Conservation (phyloP, 2,888 invertebrate species). For the Sarcophaga rosellei region DNA sequence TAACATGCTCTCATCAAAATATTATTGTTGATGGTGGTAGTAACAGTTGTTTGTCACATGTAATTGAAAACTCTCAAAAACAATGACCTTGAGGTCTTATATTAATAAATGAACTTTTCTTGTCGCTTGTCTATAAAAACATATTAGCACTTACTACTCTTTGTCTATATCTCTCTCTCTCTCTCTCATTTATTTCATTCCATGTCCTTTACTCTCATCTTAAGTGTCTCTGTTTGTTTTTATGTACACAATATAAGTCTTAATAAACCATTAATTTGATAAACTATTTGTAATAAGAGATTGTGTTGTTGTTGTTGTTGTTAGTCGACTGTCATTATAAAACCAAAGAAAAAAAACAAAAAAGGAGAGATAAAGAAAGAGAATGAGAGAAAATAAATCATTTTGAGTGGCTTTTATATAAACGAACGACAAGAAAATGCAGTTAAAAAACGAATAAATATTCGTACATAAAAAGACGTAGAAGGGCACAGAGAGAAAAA, state of each 20-base stretch:
- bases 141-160: not conserved
- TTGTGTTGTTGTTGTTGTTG: not conserved
- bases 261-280: conserved; percentile 39
- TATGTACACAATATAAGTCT: not conserved
- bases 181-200: too few relatives aligned
- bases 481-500: not conserved
- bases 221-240: not conserved
- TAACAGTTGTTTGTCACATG: not conserved
- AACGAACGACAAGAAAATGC: conserved; percentile 6
- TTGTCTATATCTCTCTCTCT: not conserved
- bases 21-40: too few relatives aligned
- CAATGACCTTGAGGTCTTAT: conserved; percentile 4
- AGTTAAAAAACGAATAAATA: not conserved
- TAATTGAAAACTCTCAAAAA: conserved; percentile 7
- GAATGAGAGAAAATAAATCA: conserved; percentile 36
- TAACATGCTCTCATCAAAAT: too few relatives aligned
- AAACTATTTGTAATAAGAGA: conserved; percentile 5
- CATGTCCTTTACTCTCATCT: not conserved
- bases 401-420: conserved; percentile 20
- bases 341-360: not conserved
- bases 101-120: not conserved
- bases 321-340: not conserved
- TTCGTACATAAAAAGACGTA: not conserved
- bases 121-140: not conserved
- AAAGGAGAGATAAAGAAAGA: not conserved